Base-by-base conservation (phyloP, 1,140 invertebrate genomes). In the Dinoponera quadriceps region DNA sequence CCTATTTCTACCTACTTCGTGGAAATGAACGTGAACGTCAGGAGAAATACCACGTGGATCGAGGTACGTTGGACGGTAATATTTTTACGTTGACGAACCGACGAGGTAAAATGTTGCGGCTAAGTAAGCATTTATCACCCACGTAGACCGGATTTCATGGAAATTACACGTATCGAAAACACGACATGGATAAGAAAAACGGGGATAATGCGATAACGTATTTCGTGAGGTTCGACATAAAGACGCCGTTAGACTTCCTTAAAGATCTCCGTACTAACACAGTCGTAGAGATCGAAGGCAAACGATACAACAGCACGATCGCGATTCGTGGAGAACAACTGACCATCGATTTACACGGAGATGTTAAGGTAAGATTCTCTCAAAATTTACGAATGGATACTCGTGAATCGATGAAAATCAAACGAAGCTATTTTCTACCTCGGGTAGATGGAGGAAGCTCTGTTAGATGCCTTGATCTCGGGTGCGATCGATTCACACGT, bases 401-500 rank as follows among this genome's bases (percentile, higher is more conserved):
- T 65, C 16, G 29, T n/a, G 44, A n/a, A 25, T 0, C n/a, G n/a
- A 44, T 44, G 3, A 3, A 65, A 48, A 48, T 74, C 20, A 22
- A 81, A 60, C 20, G 16, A 60, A 33, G 72, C 0, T 22, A 27
- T 16, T 22, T 13, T 1, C 13, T 68, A 66, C 75, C 27, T 57
- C 13, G 89, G 91, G 7, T 74, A 96, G 95, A 74, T 94, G 44
- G 96, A 96, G 82, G 95, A 96, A 51, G 95, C 94, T 9, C 96
- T 96, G 84, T 90, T 96, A 7, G 95, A 96, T 80, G 94, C 95
- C 1, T 94, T 93, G 0, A 87, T 96, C 14, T 94, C 94, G 38
- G 84, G 96, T 5, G 93, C 95, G 59, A 90, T 97, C 14, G 95
- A 95, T 7, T 96, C 96, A 13, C 94, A 95, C 0, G 92, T 95